Percentiles rank a stretch among this genome's conserved stretches.
Conservation (phyloP, 2,888 invertebrate genomes). For the Drosophila mulleri region DNA sequence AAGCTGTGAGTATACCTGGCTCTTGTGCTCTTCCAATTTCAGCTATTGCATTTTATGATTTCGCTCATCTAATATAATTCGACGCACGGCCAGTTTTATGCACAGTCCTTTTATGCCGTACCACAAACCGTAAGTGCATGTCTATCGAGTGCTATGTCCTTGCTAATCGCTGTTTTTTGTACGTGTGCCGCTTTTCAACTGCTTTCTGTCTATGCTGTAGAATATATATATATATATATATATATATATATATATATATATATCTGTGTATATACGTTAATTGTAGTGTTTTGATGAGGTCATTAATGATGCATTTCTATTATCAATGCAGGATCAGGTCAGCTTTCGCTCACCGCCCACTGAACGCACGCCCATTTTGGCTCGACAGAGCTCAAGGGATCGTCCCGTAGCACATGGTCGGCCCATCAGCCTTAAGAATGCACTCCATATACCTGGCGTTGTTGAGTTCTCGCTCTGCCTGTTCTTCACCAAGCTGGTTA, state of each 20-base stretch:
- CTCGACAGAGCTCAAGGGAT: slow-evolving; percentile 42
- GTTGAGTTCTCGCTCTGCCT: slow-evolving; percentile 96
- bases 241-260: background rate
- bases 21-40: slow-evolving; percentile 2
- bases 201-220: background rate
- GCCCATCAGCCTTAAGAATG: slow-evolving; percentile 85
- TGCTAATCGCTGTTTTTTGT: slow-evolving; percentile 15
- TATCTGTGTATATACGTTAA: background rate
- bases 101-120: slow-evolving; percentile 41
- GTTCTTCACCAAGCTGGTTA: slow-evolving; percentile 98
- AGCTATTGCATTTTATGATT: slow-evolving; percentile 12
- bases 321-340: slow-evolving; percentile 77
- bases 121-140: slow-evolving; percentile 62
- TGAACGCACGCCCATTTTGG: slow-evolving; percentile 84
- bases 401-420: slow-evolving; percentile 35
- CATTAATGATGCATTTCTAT: background rate
- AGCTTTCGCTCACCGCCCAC: slow-evolving; percentile 82
- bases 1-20: slow-evolving; percentile 58
- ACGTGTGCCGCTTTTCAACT: slow-evolving; percentile 14
- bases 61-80: slow-evolving; percentile 24
- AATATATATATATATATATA: background rate
- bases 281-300: too few species aligned
- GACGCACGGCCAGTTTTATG: slow-evolving; percentile 48
- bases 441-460: slow-evolving; percentile 95
- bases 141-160: slow-evolving; percentile 9